Base-by-base conservation (phyloP, 1,140 invertebrate species). In the Eurosta solidaginis region DNA sequence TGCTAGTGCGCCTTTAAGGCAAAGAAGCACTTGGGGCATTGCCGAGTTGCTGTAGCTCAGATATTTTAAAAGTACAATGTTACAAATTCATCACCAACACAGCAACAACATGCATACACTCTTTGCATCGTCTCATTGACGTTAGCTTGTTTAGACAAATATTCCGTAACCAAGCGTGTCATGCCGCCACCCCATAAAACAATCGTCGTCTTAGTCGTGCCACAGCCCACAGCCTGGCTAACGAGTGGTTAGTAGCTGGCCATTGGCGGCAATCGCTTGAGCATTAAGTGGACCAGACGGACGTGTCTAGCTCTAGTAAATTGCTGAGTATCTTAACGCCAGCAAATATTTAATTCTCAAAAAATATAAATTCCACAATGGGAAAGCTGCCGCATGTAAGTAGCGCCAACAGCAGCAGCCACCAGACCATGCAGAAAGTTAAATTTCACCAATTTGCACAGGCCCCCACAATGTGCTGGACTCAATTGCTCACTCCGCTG, bases 161-260 rank as follows among this genome's bases (percentile, higher is more conserved):
- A 68, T 68, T 33, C 33, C 59, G 59, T 68, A 68, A 68, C 59
- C 59, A 68, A 68, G 59, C 27, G 59, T 68, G 59, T n/a, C 33
- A 22, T 20, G 59, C 59, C 59, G 59, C 59, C 59, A 68, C 59
- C 33, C 33, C n/a, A 40, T 40, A 29, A 40, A 68, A 68, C 59
- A 68, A 68, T 20, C 49, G n/a, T 68, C 33, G 59, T 10, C 59
- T 40, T n/a, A 47, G 59, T 29, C 52, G 52, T 68, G 12, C n/a
- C 54, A 59, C 59, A 68, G 22, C 59, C n/a, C 25, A 27, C 59
- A 22, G 49, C 5, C 49, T 68, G 59, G 33, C 27, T n/a, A 17
- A 40, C 40, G 17, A 33, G n/a, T 68, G 7, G 59, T 14, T 33
- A 17, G 45, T 6, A 68, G 45, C n/a, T n/a, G 20, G 33, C n/a